Conservation (phyloP, 2,113 vertebrate genomes). For the Symphodus melops region DNA sequence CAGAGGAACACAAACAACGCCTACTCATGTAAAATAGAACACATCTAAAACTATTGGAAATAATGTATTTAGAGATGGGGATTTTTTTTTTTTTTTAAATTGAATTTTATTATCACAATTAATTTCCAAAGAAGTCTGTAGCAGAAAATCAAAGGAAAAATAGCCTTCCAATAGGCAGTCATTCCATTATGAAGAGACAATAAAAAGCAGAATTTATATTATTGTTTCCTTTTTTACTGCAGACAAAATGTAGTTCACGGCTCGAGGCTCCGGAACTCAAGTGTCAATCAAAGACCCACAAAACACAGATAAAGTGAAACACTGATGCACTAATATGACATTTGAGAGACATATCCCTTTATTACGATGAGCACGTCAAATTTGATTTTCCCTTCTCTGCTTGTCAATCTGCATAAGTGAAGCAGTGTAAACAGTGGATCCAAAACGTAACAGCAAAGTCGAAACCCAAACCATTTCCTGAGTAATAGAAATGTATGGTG, state of each 20-base stretch:
- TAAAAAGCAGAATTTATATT: not conserved
- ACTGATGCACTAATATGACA: not conserved
- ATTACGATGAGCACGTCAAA: not conserved
- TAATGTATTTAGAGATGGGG: not conserved
- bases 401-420: not conserved
- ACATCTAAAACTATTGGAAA: not conserved
- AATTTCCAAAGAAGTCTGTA: not conserved
- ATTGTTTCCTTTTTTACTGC: not conserved
- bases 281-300: slow-evolving; percentile 2
- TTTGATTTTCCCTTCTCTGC: slow-evolving; percentile 12
- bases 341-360: slow-evolving; percentile 3
- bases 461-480: not conserved
- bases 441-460: not conserved
- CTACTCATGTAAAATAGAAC: not conserved
- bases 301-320: not conserved
- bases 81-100: not conserved
- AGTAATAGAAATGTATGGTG: not conserved
- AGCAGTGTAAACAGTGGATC: not conserved
- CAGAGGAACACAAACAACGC: slow-evolving; percentile 8
- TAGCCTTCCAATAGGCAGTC: not conserved
- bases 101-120: not conserved
- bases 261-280: not conserved
- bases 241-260: not conserved
- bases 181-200: not conserved
- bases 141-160: no score